These are phyloP conservation scores for Eriosoma lanigerum DNA, from an alignment of 1,140 invertebrate species.

Conservation along the genomic window DNA sequence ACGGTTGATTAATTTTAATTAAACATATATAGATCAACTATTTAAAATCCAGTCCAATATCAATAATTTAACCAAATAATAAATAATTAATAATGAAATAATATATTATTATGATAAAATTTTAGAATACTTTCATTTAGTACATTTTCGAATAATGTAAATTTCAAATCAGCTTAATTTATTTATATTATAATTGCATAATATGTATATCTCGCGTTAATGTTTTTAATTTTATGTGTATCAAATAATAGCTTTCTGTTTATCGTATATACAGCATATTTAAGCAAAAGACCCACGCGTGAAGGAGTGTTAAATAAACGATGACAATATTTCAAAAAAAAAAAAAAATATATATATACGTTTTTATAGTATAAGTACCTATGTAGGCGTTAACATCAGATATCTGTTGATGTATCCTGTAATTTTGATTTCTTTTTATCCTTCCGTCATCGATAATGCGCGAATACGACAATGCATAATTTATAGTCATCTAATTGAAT, in stretches of 20 bases:
- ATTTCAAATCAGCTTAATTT: no score
- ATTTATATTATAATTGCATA: conserved; percentile 1
- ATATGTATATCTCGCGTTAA: no score
- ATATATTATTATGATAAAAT: no score
- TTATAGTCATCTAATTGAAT: conserved; percentile 46
- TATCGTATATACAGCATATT: background rate
- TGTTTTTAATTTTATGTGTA: background rate
- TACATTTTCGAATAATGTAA: no score
- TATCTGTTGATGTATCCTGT: background rate
- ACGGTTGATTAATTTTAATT: background rate
- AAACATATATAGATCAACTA: no score
- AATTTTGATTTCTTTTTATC: background rate
- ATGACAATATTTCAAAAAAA: background rate
- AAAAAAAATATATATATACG: no score
- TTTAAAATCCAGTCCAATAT: background rate
- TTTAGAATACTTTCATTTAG: no score
- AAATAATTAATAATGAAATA: no score
- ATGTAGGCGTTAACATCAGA: no score
- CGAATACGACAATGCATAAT: background rate
- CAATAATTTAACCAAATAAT: no score
- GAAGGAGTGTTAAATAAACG: background rate
- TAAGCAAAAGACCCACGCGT: background rate
- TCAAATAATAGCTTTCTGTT: background rate
- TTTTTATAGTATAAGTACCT: no score
- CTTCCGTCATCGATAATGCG: background rate